Conservation (phyloP, 2,888 invertebrate genomes). For the Sepioteuthis lessoniana region DNA sequence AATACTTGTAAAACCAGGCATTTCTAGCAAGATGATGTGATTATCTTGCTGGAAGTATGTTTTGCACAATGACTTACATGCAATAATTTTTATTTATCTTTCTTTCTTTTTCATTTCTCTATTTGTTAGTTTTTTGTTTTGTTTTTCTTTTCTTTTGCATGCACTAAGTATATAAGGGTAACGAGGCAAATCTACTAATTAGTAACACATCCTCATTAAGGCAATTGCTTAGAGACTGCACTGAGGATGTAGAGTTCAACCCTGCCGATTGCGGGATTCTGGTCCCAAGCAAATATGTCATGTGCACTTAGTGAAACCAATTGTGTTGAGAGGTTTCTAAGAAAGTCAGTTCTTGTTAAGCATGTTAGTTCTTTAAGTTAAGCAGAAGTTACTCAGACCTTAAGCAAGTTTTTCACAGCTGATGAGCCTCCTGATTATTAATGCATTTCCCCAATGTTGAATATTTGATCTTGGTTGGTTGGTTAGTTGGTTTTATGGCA, state of each 20-base stretch:
- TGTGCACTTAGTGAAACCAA: neutral
- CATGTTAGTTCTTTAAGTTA: neutral
- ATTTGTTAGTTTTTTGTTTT: too few relatives aligned
- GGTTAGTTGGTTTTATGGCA: too few relatives aligned
- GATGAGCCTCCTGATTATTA: too few relatives aligned
- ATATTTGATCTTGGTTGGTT: too few relatives aligned
- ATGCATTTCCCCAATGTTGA: too few relatives aligned
- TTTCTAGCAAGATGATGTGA: neutral
- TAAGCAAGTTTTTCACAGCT: too few relatives aligned
- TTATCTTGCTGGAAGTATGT: neutral
- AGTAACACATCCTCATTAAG: slow-evolving; percentile 23
- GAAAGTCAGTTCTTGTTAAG: neutral
- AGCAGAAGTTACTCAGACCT: neutral
- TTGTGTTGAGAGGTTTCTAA: neutral
- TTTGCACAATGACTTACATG: neutral
- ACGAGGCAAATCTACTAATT: slow-evolving; percentile 20
- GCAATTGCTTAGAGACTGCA: neutral
- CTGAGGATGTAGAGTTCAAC: neutral
- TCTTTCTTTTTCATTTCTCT: neutral
- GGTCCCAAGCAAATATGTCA: neutral
- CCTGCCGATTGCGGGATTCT: neutral
- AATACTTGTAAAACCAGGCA: neutral
- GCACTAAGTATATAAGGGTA: neutral
- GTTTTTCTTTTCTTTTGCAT: neutral
- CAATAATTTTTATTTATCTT: neutral